A percentile compares a stretch with the other conserved stretches of the same genome.
Evolutionary conservation across 2,113 vertebrate species (phyloP).

Genomic region (Canis aureus): DNA sequence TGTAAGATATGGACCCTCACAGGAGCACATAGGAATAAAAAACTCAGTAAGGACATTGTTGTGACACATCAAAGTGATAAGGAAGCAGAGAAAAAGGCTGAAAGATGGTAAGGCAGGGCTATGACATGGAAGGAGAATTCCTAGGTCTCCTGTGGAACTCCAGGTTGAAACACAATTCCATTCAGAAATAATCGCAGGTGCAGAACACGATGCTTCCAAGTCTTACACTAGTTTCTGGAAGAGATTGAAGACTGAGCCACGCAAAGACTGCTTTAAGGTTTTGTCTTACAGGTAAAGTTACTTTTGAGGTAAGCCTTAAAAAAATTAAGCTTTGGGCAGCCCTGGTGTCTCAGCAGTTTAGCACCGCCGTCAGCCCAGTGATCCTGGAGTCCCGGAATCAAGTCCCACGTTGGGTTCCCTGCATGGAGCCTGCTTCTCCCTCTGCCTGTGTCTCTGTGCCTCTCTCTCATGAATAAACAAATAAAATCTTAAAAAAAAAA

Average conservation of each 20-base stretch:
- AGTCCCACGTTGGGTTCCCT: no score
- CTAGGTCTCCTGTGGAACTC: background rate
- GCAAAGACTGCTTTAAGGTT: slow-evolving; percentile 4
- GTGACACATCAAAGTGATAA: background rate
- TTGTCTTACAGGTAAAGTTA: background rate
- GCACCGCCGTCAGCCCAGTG: no score
- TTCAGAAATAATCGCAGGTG: background rate
- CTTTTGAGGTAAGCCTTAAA: slow-evolving; percentile 9
- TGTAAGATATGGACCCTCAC: background rate
- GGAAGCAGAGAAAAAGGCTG: background rate
- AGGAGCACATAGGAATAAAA: background rate
- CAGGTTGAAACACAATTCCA: background rate
- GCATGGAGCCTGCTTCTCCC: no score
- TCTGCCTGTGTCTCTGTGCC: no score
- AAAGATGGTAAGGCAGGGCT: background rate
- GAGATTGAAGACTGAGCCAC: background rate
- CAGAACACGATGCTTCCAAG: background rate
- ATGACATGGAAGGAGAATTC: background rate
- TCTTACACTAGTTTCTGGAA: slow-evolving; percentile 4
- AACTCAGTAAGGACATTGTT: background rate
- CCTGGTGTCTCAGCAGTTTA: no score
- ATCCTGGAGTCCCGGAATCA: no score
- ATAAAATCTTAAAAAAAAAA: no score
- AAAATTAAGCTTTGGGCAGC: background rate
- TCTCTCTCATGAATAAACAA: no score